A percentile compares a stretch with the other conserved stretches of the same genome.
These are phyloP conservation scores for Scaptomyza pallida DNA, from an alignment of 1,140 invertebrate species.

Conservation along the genomic window DNA sequence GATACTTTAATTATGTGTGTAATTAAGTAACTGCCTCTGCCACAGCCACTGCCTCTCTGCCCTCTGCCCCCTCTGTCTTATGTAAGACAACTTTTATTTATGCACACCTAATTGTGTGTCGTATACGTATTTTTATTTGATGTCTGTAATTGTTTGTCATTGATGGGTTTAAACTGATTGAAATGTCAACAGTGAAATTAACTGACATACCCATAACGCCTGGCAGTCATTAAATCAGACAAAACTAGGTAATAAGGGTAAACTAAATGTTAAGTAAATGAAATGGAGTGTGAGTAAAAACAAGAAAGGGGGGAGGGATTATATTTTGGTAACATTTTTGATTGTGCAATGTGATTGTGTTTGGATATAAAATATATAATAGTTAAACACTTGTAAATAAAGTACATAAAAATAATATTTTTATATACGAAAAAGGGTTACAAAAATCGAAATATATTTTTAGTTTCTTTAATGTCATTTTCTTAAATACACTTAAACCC, in stretches of 20 bases:
- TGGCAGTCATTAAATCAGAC: neutral
- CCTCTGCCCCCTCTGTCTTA: slow-evolving; percentile 41
- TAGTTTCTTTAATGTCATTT: too few species aligned
- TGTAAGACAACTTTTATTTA: slow-evolving; percentile 48
- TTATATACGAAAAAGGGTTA: too few species aligned
- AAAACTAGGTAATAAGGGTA: neutral
- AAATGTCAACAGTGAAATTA: slow-evolving; percentile 32
- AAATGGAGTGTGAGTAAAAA: neutral
- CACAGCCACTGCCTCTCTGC: too few species aligned
- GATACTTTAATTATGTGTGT: slow-evolving; percentile 65
- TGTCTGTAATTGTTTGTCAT: slow-evolving; percentile 22
- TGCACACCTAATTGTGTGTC: slow-evolving; percentile 36
- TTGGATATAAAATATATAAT: too few species aligned
- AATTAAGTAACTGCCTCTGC: slow-evolving; percentile 52
- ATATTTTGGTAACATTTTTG: too few species aligned
- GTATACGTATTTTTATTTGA: neutral
- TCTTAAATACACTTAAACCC: too few species aligned
- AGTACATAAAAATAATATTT: too few species aligned
- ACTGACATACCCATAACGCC: neutral
- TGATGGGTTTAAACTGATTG: slow-evolving; percentile 31
- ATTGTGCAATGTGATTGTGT: too few species aligned
- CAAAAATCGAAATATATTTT: too few species aligned
- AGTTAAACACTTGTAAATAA: too few species aligned
- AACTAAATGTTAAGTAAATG: too few species aligned
- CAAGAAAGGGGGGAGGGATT: too few species aligned